Evolutionary conservation across 2,888 invertebrate genomes (phyloP).

Genomic region (Trissolcus japonicus): DNA sequence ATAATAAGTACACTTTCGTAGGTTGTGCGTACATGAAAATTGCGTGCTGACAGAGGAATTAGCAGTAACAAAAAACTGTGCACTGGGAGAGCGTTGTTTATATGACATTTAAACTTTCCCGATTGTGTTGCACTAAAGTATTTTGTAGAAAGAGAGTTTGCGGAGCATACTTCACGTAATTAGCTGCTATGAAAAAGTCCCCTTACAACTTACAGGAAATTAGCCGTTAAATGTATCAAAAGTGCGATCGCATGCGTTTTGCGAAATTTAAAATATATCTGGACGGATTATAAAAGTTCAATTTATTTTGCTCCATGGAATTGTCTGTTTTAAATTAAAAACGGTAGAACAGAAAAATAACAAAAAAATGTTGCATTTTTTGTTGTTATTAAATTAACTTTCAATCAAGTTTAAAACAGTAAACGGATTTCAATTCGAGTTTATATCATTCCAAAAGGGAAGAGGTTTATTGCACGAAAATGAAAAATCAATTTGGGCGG

Average conservation of each 20-base stretch:
- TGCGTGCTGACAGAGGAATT: conserved; percentile 35
- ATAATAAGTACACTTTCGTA: conserved; percentile 37
- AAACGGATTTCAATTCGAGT: no score
- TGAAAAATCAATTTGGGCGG: no score
- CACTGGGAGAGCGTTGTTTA: conserved; percentile 40
- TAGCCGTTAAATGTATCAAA: conserved; percentile 28
- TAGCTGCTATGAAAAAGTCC: conserved; percentile 26
- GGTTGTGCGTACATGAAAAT: conserved; percentile 8
- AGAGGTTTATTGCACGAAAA: no score
- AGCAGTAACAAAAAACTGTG: conserved; percentile 27
- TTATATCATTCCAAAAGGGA: no score
- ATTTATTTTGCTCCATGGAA: no score
- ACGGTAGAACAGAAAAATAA: no score
- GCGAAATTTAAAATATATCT: no score
- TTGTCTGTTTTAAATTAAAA: no score
- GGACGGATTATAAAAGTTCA: no score
- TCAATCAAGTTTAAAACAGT: no score
- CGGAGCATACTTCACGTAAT: conserved; percentile 36
- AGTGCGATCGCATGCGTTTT: background rate
- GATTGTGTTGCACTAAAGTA: conserved; percentile 31
- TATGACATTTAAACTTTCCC: conserved; percentile 55
- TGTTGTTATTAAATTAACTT: no score
- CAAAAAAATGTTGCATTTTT: no score
- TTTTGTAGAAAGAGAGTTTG: conserved; percentile 40
- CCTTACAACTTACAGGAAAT: conserved; percentile 12